Percentiles rank a stretch among this genome's conserved stretches.
Conservation (phyloP, 2,888 invertebrate genomes). For the Julus scandinavius region DNA sequence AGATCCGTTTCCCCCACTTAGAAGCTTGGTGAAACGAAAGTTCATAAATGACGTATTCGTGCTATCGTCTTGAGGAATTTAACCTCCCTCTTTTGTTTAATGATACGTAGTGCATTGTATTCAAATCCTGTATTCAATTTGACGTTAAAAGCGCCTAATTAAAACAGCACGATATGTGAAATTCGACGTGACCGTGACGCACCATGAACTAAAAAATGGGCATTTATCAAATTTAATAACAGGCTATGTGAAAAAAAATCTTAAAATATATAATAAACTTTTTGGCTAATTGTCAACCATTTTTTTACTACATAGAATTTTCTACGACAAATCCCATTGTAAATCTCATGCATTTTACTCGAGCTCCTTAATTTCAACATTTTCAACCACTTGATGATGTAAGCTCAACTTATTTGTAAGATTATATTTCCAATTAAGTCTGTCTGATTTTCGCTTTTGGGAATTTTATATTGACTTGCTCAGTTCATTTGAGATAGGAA, state of each 20-base stretch:
- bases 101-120: not conserved
- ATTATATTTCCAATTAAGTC: too few species aligned
- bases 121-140: not conserved
- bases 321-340: too few species aligned
- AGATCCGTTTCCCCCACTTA: not conserved
- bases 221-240: not conserved
- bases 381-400: too few species aligned
- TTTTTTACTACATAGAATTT: not conserved
- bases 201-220: not conserved
- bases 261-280: not conserved
- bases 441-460: too few species aligned
- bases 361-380: too few species aligned
- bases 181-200: not conserved
- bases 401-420: too few species aligned
- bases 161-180: not conserved
- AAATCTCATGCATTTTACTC: too few species aligned
- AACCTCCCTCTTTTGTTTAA: not conserved
- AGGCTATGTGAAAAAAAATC: not conserved
- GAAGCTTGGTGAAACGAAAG: not conserved
- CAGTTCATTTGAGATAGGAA: too few species aligned
- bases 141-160: constrained; percentile 16
- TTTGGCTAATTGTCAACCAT: not conserved
- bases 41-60: constrained; percentile 16
- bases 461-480: too few species aligned
- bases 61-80: not conserved